Conservation (phyloP, 2,797 vertebrate species). For the Carcharodon carcharias region DNA sequence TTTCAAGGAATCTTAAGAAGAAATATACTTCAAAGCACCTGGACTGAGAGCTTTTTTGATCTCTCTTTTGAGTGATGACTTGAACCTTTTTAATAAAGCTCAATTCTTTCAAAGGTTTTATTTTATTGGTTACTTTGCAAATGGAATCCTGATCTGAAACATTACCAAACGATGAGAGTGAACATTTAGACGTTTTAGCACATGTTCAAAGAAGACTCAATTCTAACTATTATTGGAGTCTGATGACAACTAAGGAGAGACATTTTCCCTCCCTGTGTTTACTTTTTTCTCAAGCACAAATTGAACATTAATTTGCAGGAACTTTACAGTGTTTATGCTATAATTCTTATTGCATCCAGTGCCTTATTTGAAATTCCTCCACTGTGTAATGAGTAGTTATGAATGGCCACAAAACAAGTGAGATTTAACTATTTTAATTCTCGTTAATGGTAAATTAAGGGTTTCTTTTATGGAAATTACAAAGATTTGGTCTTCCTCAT, state of each 20-base stretch:
- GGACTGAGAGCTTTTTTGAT: constrained; percentile 32
- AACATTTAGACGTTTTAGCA: neutral
- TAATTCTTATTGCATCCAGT: neutral
- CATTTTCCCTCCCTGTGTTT: neutral
- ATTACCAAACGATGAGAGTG: neutral
- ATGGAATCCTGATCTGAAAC: neutral
- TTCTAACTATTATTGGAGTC: neutral
- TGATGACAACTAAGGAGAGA: neutral
- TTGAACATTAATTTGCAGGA: neutral
- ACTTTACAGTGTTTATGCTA: neutral
- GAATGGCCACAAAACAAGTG: neutral
- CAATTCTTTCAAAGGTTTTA: constrained; percentile 31
- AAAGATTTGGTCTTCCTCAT: neutral
- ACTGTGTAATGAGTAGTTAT: neutral
- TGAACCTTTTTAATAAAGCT: constrained; percentile 25
- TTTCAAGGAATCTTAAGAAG: constrained; percentile 24
- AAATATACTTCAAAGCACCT: constrained; percentile 36
- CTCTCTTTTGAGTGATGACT: neutral
- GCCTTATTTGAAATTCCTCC: neutral
- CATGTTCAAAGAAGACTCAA: neutral
- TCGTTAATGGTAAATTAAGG: neutral
- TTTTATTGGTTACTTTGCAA: constrained; percentile 24
- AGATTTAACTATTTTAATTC: neutral
- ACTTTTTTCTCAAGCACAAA: neutral
- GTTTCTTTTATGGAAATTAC: neutral